phyloP scores from a whole-genome alignment of 2,797 vertebrate genomes.

The Ctenochaetus hawaiiensis region DNA sequence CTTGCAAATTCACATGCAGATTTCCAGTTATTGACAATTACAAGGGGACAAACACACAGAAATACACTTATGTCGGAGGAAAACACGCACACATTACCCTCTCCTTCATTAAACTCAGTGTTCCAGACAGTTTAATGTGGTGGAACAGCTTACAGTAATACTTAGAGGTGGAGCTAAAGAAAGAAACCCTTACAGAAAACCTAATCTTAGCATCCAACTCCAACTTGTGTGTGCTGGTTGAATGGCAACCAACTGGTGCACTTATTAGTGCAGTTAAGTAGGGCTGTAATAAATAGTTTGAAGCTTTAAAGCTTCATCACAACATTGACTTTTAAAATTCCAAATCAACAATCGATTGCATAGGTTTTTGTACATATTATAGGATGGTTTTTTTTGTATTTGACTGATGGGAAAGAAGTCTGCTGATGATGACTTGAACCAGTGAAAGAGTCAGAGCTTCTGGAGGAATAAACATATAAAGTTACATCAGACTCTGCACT shows the following conservation, averaged over 20 bases:
- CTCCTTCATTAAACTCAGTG: conserved; percentile 18
- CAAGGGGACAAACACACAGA: conserved; percentile 23
- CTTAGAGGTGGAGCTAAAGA: conserved; percentile 3
- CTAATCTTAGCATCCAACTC: conserved; percentile 19
- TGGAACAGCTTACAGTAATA: conserved; percentile 1
- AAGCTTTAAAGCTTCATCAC: too few species aligned
- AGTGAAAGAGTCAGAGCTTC: too few species aligned
- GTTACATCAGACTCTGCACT: too few species aligned
- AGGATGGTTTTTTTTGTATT: too few species aligned
- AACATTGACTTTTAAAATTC: too few species aligned
- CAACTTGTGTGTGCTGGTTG: neutral
- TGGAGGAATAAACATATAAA: too few species aligned
- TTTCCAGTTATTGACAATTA: conserved; percentile 37
- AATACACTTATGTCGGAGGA: conserved; percentile 13
- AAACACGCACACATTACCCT: conserved; percentile 2
- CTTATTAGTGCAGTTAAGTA: too few species aligned
- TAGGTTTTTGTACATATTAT: too few species aligned
- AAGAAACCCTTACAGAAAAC: conserved; percentile 12
- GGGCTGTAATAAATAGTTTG: too few species aligned
- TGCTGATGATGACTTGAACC: too few species aligned
- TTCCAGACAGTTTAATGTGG: conserved; percentile 15
- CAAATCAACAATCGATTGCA: too few species aligned
- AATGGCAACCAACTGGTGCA: neutral
- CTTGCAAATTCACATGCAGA: conserved; percentile 9
- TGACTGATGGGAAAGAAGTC: too few species aligned